Conservation (phyloP, 2,888 invertebrate species). For the Drosophila engyochracea region DNA sequence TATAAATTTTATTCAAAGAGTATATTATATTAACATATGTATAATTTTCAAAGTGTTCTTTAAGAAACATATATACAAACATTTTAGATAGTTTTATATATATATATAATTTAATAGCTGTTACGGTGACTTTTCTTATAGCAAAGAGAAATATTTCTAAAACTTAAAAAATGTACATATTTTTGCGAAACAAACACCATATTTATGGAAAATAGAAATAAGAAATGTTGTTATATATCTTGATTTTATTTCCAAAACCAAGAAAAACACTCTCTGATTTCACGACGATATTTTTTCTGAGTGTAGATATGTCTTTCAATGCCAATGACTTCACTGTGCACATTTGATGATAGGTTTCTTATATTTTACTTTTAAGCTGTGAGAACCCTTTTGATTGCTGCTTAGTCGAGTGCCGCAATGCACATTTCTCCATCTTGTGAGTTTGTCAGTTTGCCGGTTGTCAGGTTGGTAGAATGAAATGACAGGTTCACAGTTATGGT, state of each 20-base stretch:
- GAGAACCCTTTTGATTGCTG: not conserved
- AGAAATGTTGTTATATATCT: no score
- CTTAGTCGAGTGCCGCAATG: not conserved
- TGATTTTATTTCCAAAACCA: no score
- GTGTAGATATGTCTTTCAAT: conserved; percentile 23
- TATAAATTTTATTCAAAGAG: not conserved
- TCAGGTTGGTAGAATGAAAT: not conserved
- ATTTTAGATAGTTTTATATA: not conserved
- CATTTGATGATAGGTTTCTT: conserved; percentile 3
- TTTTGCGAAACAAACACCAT: no score
- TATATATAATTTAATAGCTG: no score
- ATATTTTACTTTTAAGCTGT: conserved; percentile 2
- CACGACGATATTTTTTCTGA: no score
- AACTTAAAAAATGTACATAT: no score
- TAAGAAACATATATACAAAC: no score
- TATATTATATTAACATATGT: not conserved
- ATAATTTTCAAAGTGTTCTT: not conserved
- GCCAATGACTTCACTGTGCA: conserved; percentile 22
- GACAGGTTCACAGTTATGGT: not conserved
- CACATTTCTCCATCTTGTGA: not conserved
- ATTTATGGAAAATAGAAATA: no score
- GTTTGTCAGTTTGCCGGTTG: not conserved
- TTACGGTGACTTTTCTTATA: no score
- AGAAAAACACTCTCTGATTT: no score
- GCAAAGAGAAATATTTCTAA: no score